Evolutionary conservation across 2,797 vertebrate species (phyloP).

Genomic region (Lutjanus campechanus): DNA sequence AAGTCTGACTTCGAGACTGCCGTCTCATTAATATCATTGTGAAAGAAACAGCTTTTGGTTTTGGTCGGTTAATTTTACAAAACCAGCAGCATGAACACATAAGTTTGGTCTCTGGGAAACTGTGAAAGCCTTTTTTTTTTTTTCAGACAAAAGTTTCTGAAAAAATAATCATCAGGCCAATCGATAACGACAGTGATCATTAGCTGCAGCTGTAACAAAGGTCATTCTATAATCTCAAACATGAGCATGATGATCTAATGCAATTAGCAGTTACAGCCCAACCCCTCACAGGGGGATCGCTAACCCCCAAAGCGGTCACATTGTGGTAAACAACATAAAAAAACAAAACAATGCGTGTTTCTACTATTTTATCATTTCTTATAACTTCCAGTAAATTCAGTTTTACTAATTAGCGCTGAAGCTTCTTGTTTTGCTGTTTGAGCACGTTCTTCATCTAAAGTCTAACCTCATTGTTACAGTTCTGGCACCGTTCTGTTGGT

Average conservation of each 20-base stretch:
- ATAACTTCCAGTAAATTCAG: background rate
- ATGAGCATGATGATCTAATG: background rate
- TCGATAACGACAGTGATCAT: background rate
- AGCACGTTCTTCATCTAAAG: background rate
- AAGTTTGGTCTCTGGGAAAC: too few species aligned
- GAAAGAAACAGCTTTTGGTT: too few species aligned
- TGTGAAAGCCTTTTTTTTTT: too few species aligned
- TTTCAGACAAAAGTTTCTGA: too few species aligned
- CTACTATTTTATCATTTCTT: background rate
- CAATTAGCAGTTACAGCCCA: background rate
- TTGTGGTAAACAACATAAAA: too few species aligned
- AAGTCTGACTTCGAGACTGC: too few species aligned
- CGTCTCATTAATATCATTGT: too few species aligned
- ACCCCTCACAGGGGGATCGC: too few species aligned
- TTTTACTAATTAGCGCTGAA: slow-evolving; percentile 9
- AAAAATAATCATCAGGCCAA: background rate
- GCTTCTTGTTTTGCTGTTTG: slow-evolving; percentile 25
- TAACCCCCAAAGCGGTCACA: too few species aligned
- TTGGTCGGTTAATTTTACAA: too few species aligned
- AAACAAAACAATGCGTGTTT: background rate
- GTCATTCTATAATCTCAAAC: background rate
- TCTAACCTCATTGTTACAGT: slow-evolving; percentile 33
- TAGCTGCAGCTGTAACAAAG: background rate
- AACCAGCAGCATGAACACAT: too few species aligned
- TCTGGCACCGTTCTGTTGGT: slow-evolving; percentile 23